Base-by-base conservation (phyloP, 2,113 vertebrate genomes). In the Mohoua ochrocephala region DNA sequence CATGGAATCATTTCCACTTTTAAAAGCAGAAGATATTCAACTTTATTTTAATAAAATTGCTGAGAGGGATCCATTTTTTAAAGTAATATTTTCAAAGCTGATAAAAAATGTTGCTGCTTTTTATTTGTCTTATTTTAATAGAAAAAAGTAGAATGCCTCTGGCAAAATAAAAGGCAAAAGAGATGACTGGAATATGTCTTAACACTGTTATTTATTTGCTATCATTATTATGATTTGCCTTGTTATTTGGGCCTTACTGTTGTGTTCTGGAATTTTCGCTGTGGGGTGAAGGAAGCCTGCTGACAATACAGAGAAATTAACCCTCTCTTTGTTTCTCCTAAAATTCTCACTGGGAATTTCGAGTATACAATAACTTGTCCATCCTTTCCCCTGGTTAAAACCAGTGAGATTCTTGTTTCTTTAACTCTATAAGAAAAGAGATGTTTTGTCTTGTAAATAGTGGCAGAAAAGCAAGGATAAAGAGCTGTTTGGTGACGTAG, bases 31-130 rank as follows among this genome's bases (percentile, higher is more conserved):
- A 92, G 73, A 94, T 68, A 93, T 87, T 87, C 79, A 88, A 79
- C 41, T 87, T 87, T 91, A 89, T 95, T 97, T 97, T 96, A 93
- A 85, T 84, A 92, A 93, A 95, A 68, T 79, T 65, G 50, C 70
- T 83, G 27, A 76, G n/a, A 95, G 26, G 13, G 56, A 89, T 73
- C 10, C 1, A 84, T 76, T 92, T 95, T 94, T 83, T 4, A 27
- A 89, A 90, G 64, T 76, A 93, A 86, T 56, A 81, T 80, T 91
- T 96, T 77, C 76, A 71, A 90, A 91, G 60, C 39, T 57, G 71
- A 86, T 92, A 89, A 81, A 85, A 45, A 69, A 84, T 61, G 14
- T 75, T 88, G 12, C 18, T 87, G 59, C 44, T 86, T 89, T 96
- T 71, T 78, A 77, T 87, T 94, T 93, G 31, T 52, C 86, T 87